Base-by-base conservation (phyloP, 2,888 invertebrate species). In the Drosophila anceps region DNA sequence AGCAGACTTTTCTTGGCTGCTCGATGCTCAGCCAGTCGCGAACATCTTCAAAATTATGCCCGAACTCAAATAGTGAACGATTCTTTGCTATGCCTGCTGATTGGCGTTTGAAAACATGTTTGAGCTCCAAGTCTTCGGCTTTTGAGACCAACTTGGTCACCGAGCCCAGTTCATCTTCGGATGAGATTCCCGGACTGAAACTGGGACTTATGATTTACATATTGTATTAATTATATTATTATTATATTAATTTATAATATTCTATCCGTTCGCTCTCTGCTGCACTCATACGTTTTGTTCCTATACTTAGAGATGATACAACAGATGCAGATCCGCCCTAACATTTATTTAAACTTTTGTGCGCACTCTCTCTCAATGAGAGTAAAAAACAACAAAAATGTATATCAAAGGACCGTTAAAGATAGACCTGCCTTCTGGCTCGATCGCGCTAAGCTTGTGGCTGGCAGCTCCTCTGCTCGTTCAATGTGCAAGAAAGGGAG, bases 21-120 rank as follows among this genome's bases (percentile, higher is more conserved):
- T 72, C 53, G 3, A 79, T 51, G 10, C 10, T 57, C 9, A 53
- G 13, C 78, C 84, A 88, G 33, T 72, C 54, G 0, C 33, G 39
- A 1, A 72, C 79, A 12, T 86, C 79, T 33, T 78, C 84, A 29
- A 86, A 84, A 24, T 88, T 76, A 10, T 82, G 67, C 1, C 83
- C 84, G 6, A 60, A 59, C 20, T 86, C 79, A 24, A 79, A 67
- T 0, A 84, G 48, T 6, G 89, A 84, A 0, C 69, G 83, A 66
- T 72, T 76, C 24, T 53, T 37, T 0, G 60, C 29, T 4, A 64
- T 29, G 1, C 63, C 48, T 0, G 13, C 8, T 0, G 66, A 27
- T 13, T 62, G 29, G 0, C 46, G 43, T 7, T 54, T 73, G 0
- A 72, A 76, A 18, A 73, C 35, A 1, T 29, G 48, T 5, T 69